These are phyloP conservation scores for Cyanoderma ruficeps DNA, from an alignment of 2,113 vertebrate genomes.

Conservation along the genomic window DNA sequence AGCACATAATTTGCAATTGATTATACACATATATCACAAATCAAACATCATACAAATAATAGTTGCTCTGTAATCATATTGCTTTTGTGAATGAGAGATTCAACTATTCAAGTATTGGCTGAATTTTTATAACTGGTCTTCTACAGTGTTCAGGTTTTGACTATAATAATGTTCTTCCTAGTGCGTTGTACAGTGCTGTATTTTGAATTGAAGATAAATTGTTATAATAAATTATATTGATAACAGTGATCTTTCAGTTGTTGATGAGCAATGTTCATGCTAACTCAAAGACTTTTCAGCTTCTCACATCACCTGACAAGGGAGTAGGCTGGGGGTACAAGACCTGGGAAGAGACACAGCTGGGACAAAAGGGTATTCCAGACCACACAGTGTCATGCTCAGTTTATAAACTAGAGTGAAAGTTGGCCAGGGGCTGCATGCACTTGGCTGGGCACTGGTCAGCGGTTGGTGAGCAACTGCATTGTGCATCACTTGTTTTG, in stretches of 20 bases:
- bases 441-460: neutral
- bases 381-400: neutral
- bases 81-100: neutral
- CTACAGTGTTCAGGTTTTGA: neutral
- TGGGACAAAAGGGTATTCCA: neutral
- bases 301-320: neutral
- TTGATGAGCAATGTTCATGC: neutral
- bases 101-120: neutral
- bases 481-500: neutral
- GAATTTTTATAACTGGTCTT: neutral
- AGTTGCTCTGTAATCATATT: neutral
- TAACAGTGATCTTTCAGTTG: neutral
- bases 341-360: neutral
- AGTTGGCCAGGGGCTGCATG: neutral
- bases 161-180: neutral
- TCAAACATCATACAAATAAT: slow-evolving; percentile 3
- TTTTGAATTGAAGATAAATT: neutral
- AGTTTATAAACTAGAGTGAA: neutral
- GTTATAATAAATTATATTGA: neutral
- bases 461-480: neutral
- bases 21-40: slow-evolving; percentile 9
- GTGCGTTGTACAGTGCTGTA: neutral
- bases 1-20: slow-evolving; percentile 13
- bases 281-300: neutral
- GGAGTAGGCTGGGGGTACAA: neutral